Conservation (phyloP, 2,797 vertebrate genomes). For the Macroramphosus scolopax region DNA sequence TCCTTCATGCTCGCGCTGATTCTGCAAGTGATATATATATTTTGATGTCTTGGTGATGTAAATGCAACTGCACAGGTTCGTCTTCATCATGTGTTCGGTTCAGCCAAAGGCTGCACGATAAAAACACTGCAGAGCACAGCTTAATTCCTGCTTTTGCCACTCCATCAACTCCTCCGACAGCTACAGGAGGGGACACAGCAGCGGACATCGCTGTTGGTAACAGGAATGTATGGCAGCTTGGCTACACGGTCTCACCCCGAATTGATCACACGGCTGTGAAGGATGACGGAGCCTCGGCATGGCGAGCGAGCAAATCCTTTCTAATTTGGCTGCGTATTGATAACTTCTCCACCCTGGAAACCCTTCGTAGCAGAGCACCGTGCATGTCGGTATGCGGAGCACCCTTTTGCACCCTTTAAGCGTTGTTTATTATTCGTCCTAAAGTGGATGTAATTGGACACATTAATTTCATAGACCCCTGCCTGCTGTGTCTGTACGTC, state of each 20-base stretch:
- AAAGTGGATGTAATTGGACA: constrained; percentile 39
- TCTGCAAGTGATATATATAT: too few relatives aligned
- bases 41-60: neutral
- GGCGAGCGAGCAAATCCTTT: too few relatives aligned
- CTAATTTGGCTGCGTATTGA: constrained; percentile 72
- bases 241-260: constrained; percentile 40
- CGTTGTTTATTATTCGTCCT: constrained; percentile 40
- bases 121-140: constrained; percentile 21
- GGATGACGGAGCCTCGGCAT: constrained; percentile 56
- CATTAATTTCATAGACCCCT: constrained; percentile 40
- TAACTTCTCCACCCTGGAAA: constrained; percentile 66
- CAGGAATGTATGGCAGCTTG: constrained; percentile 68
- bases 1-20: constrained; percentile 4
- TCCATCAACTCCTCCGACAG: constrained; percentile 29
- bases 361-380: constrained; percentile 8
- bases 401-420: constrained; percentile 24
- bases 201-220: constrained; percentile 59
- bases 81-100: constrained; percentile 5
- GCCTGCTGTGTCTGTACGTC: constrained; percentile 3
- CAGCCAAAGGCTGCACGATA: constrained; percentile 20
- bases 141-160: constrained; percentile 22
- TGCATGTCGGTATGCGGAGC: constrained; percentile 31
- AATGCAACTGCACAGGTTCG: constrained; percentile 16
- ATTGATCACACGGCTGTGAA: constrained; percentile 67
- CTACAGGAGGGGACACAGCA: constrained; percentile 21